Base-by-base conservation (phyloP, 2,888 invertebrate species). In the Corbicula japonica region DNA sequence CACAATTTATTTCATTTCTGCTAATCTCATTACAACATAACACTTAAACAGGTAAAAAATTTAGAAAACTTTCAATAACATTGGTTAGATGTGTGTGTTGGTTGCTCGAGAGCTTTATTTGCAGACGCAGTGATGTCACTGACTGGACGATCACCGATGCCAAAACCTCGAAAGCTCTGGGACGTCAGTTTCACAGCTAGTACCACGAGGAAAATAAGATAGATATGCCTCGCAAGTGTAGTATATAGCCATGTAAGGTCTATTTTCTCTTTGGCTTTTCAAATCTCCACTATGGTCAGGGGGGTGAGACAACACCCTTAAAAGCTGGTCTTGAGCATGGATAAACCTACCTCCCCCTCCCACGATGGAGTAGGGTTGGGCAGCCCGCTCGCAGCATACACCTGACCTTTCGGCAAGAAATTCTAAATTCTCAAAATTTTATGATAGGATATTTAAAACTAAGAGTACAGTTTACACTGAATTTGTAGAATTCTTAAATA, bases 321-420 rank as follows among this genome's bases (percentile, higher is more conserved):
- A n/a, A 54, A 54, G 86, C 87, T 88, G 88, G 84, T 77, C 86
- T 79, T 80, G 86, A 86, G 86, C 87, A 60, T 63, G 86, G 84
- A 65, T 63, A 88, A 88, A 83, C 85, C 80, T 86, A 86, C 87
- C 87, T 84, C 86, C 86, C 88, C 85, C 88, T 86, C 80, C 83
- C 76, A 66, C n/a, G 44, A 54, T 72, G 85, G 84, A 82, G 83
- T 82, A 83, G 87, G 86, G 88, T 87, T 86, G 86, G 88, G 88
- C 85, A 86, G 83, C 88, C 85, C 70, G 88, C 88, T 88, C 84
- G 86, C 88, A 87, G 86, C 85, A 74, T 48, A 50, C 48, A 66
- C 78, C 73, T 83, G 83, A 80, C 83, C 46, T 74, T 79, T 80
- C 23, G 76, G 58, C 41, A 35, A 46, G 38, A 50, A 58, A 72